A percentile compares a stretch with the other conserved stretches of the same genome.
phyloP scores from a whole-genome alignment of 2,113 vertebrate genomes.

The Anser brachyrhynchus region DNA sequence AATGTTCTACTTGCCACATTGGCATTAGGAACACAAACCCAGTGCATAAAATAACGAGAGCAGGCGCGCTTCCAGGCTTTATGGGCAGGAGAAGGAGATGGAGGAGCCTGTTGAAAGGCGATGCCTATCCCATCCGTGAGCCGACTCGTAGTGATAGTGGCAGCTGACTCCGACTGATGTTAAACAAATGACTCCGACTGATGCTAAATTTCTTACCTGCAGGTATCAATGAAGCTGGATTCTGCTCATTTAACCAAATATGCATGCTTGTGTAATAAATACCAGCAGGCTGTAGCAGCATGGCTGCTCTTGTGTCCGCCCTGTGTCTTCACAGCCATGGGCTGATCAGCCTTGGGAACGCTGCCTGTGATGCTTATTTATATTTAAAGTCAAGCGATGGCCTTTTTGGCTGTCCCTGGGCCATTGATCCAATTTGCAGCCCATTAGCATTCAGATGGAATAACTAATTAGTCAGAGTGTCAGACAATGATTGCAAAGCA shows the following conservation, averaged over 20 bases:
- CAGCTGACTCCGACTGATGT: not conserved
- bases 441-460: conserved; percentile 64
- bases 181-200: not conserved
- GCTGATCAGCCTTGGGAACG: not conserved
- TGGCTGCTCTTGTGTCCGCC: not conserved
- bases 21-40: not conserved
- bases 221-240: not conserved
- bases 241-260: not conserved
- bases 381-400: not conserved
- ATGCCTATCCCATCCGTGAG: not conserved
- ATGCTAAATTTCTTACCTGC: not conserved
- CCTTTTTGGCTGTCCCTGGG: conserved; percentile 34
- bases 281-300: not conserved
- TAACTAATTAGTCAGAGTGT: conserved; percentile 46
- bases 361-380: not conserved
- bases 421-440: conserved; percentile 63
- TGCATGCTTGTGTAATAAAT: not conserved
- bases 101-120: not conserved
- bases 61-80: not conserved
- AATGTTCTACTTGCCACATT: not conserved
- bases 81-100: not conserved
- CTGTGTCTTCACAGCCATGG: not conserved
- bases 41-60: not conserved
- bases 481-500: conserved; percentile 30
- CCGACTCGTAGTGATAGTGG: not conserved